Evolutionary conservation across 92 coral and sea anemone species (phyloP), one percentile per base, ranked within the genome.

Genomic region (Bergia puertoricense): DNA sequence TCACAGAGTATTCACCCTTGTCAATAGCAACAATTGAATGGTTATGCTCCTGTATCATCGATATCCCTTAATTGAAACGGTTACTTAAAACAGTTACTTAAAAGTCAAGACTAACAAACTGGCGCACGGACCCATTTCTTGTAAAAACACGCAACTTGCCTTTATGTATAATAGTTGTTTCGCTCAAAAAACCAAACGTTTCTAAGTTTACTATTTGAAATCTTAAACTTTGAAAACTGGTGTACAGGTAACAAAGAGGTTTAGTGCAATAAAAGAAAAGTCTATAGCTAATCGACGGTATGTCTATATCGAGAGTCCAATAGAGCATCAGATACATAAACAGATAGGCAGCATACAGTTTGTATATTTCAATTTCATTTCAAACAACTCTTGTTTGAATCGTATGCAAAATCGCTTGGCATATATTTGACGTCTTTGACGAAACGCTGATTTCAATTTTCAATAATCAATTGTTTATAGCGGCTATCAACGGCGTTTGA

Each of bases 241-340:
- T 40, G 11, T 76, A 42, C 51, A 76, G 36, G n/a, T 51, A 76
- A 76, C 80, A 76, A 76, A 76, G 80, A 15, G 14, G 13, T 76
- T 7, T 5, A 43, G 48, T 16, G 5, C 44, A 7, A 40, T 13
- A 43, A 3, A 40, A 22, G n/a, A 13, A n/a, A 76, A 76, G n/a
- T 7, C 3, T 30, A 30, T 30, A 30, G 30, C 30, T 42, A 41
- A 76, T 16, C 5, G 7, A 40, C 11, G 59, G 4, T 1, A 42
- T 74, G 23, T 74, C n/a, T 39, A 1, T 3, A 15, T 13, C 6
- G 14, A 74, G 18, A 48, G 23, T 42, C 42, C 9, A 23, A 16
- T 76, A n/a, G 46, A 42, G 16, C 11, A 39, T 22, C 80, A 42
- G 80, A 43, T 40, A 40, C 11, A 3, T 18, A 62, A 22, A 4